Conservation (phyloP, 2,113 vertebrate species). For the Gallinago jamesoni region DNA sequence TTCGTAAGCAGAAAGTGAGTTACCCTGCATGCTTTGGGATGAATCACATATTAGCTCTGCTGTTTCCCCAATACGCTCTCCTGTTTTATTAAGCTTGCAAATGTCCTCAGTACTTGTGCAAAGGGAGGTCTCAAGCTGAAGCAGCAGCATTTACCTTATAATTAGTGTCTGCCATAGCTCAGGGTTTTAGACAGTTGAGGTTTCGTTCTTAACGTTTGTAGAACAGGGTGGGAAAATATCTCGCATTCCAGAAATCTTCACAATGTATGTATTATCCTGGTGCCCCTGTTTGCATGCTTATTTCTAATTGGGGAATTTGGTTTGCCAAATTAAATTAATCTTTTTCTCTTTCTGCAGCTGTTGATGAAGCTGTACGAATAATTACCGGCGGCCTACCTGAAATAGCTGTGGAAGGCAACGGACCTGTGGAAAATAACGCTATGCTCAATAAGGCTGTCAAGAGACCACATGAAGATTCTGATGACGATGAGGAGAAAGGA, state of each 20-base stretch:
- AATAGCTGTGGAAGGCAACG: constrained; percentile 87
- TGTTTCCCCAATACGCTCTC: background rate
- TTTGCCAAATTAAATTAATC: background rate
- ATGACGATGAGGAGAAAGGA: constrained; percentile 97
- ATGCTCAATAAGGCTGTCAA: constrained; percentile 89
- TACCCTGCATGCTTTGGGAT: background rate
- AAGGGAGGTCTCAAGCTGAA: background rate
- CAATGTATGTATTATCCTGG: rapidly evolving
- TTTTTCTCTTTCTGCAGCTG: constrained; percentile 73
- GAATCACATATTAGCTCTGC: background rate
- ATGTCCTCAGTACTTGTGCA: background rate
- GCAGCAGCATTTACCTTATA: background rate
- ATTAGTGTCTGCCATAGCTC: background rate
- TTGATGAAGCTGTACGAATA: constrained; percentile 92
- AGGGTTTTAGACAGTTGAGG: rapidly evolving
- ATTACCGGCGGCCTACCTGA: constrained; percentile 91
- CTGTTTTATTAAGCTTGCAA: background rate
- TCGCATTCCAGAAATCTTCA: background rate
- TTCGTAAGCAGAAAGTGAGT: background rate
- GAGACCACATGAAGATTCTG: constrained; percentile 94
- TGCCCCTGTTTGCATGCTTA: background rate
- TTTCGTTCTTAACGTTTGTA: background rate
- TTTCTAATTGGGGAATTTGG: background rate
- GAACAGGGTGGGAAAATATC: background rate
- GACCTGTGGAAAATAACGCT: constrained; percentile 89